A percentile compares a stretch with the other conserved stretches of the same genome.
Evolutionary conservation across 2,888 invertebrate species (phyloP).

Genomic region (Lysandra coridon): DNA sequence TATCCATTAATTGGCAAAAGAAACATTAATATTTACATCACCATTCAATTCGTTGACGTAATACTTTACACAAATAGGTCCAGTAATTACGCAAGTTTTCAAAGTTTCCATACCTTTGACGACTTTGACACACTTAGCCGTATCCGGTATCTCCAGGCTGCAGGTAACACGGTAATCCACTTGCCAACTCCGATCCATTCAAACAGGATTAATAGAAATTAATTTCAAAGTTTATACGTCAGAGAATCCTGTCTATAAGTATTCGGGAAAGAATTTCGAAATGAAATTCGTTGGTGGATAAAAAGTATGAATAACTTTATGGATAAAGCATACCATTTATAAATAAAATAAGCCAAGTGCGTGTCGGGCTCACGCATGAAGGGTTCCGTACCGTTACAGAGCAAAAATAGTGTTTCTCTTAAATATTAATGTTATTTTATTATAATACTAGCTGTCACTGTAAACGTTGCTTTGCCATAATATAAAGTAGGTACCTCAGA

Average conservation of each 20-base stretch:
- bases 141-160: not conserved
- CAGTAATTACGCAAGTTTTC: not conserved
- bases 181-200: conserved; percentile 29
- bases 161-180: conserved; percentile 27
- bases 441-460: no score
- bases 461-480: no score
- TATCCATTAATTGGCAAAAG: no score
- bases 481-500: no score
- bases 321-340: no score
- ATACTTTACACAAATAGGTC: not conserved
- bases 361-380: no score
- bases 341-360: no score
- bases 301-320: not conserved
- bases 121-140: conserved; percentile 7
- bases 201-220: conserved; percentile 40
- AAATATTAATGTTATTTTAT: no score
- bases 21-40: no score
- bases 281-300: not conserved
- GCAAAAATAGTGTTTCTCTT: no score
- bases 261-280: not conserved
- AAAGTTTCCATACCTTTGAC: not conserved
- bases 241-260: not conserved
- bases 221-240: conserved; percentile 39
- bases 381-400: no score
- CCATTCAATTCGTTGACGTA: no score